Base-by-base conservation (phyloP, 64 coral and sea anemone species). In the Cladopsammia gracilis region DNA sequence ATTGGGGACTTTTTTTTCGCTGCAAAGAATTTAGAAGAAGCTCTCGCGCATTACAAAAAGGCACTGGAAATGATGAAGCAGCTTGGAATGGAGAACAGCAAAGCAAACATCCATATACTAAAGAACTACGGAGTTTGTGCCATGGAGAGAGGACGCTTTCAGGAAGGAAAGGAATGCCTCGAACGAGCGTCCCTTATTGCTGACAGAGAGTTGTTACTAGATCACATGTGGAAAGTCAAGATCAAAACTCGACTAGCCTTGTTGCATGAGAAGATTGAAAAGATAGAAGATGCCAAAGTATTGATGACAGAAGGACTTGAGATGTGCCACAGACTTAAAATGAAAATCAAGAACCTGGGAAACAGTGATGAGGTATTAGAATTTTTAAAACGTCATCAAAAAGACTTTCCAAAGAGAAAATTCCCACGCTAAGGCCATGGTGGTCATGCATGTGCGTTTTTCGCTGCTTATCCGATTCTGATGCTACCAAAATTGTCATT, bases 191-290 rank as follows among this genome's bases (percentile, higher is more conserved):
- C 52, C 10, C 25, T 0, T 6, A 67, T 90, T 67, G 62, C 75
- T 10, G 76, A 90, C 14, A 57, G n/a, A 10, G 66, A 81, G 19
- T n/a, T 90, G 0, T 52, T 58, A 45, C 42, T 69, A 52, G 64
- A 90, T 70, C 75, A 80, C 22, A 58, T 25, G 19, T 90, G 78
- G 48, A 90, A 80, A 34, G 62, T 77, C 14, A 70, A 11, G 64
- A 53, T 80, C 10, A 77, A 90, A 9, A 57, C 49, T n/a, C 47
- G 58, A 20, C 43, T 70, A 26, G 88, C 75, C 23, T 1, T 79
- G 4, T 16, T 90, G 7, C 12, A 80, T 54, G 12, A 81, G 20
- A 5, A 68, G 11, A 26, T 71, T 10, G 85, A 10, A 15, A 25
- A 73, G 4, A 53, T 50, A 1, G 44, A 25, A 11, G 45, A 67